A percentile compares a stretch with the other conserved stretches of the same genome.
phyloP scores from a whole-genome alignment of 1,140 invertebrate species.

The Diprion similis region DNA sequence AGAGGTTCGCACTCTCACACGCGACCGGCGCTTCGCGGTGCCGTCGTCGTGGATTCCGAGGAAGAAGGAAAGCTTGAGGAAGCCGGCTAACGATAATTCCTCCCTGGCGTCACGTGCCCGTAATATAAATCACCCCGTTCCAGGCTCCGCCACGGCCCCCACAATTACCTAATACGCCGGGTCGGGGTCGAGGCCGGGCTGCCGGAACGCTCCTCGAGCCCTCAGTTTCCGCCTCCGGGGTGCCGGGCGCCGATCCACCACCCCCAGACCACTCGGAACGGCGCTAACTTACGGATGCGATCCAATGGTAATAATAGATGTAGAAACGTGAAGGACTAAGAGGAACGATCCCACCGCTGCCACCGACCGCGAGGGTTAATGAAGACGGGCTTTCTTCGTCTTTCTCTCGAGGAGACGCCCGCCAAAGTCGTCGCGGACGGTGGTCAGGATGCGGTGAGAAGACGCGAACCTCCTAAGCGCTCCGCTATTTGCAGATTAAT shows the following conservation, averaged over 20 bases:
- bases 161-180: conserved; percentile 53
- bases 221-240: conserved; percentile 10
- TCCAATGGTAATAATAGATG: conserved; percentile 40
- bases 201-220: not conserved
- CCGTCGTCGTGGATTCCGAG: too few relatives aligned
- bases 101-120: conserved; percentile 51
- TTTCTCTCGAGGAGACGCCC: too few relatives aligned
- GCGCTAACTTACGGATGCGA: conserved; percentile 22
- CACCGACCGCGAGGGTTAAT: not conserved
- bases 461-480: not conserved
- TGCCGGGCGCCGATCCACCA: not conserved
- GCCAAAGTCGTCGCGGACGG: not conserved
- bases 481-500: conserved; percentile 14
- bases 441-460: not conserved
- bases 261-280: not conserved
- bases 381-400: too few relatives aligned
- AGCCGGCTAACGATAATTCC: conserved; percentile 53
- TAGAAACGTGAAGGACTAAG: conserved; percentile 22
- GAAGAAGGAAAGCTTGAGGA: not conserved
- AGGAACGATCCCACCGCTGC: not conserved
- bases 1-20: too few relatives aligned
- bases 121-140: conserved; percentile 54
- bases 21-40: too few relatives aligned
- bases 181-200: conserved; percentile 27
- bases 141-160: conserved; percentile 33